phyloP scores from a whole-genome alignment of 30 jellyfish, hydroid and myxozoan species.

The Sanderia malayensis region DNA sequence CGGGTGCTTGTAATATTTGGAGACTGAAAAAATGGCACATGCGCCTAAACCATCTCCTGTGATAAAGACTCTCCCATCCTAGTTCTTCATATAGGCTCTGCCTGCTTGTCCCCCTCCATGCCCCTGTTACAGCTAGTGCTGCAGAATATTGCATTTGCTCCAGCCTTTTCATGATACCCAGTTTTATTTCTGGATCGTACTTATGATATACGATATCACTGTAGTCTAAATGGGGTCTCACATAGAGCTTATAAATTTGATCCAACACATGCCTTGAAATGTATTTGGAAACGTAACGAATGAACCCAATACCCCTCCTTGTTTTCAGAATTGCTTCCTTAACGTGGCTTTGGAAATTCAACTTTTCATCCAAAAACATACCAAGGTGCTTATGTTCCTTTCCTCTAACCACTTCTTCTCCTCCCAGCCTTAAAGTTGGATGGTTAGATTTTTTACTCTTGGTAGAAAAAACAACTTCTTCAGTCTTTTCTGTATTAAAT shows the following conservation, averaged over 20 bases:
- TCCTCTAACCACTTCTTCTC: conserved; percentile 12
- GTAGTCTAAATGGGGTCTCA: conserved; percentile 34
- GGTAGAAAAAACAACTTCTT: conserved; percentile 10
- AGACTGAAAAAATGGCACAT: conserved; percentile 28
- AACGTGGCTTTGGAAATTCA: conserved; percentile 12
- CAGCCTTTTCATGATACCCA: conserved; percentile 23
- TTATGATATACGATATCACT: conserved; percentile 25
- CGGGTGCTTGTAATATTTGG: conserved; percentile 11
- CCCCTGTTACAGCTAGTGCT: conserved; percentile 46
- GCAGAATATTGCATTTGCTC: conserved; percentile 39
- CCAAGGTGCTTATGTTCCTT: conserved; percentile 18
- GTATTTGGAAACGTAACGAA: conserved; percentile 1
- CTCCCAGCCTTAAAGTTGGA: conserved; percentile 4
- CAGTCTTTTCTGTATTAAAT: conserved; percentile 15
- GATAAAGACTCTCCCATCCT: conserved; percentile 24
- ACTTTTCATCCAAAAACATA: conserved; percentile 1
- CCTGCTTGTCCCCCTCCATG: conserved; percentile 28
- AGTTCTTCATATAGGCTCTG: conserved; percentile 19
- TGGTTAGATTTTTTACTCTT: conserved; percentile 6
- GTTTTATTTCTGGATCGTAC: conserved; percentile 24
- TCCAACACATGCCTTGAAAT: conserved; percentile 5
- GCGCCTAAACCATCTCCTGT: conserved; percentile 25
- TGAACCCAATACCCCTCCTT: conserved; percentile 28
- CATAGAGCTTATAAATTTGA: conserved; percentile 19
- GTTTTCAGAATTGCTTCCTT: conserved; percentile 16